phyloP scores from a whole-genome alignment of 2,113 vertebrate genomes.

The Gopherus flavomarginatus region DNA sequence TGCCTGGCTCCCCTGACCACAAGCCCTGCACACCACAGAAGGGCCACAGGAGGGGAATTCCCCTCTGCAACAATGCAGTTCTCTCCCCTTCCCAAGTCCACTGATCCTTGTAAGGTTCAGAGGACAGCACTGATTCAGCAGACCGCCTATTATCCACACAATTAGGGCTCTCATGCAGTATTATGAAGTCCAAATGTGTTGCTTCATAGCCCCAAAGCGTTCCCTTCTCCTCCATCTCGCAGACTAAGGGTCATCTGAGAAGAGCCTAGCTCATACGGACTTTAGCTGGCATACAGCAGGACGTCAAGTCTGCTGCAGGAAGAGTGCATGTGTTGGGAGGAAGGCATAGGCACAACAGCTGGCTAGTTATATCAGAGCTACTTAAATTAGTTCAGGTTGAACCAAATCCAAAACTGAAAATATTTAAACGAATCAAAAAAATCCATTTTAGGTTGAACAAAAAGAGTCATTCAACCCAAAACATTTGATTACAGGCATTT shows the following conservation, averaged over 20 bases:
- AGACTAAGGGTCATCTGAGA: not conserved
- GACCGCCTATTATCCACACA: not conserved
- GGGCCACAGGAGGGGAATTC: not conserved
- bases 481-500: not conserved
- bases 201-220: not conserved
- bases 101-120: not conserved
- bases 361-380: not conserved
- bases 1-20: not conserved
- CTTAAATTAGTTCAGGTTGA: not conserved
- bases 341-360: not conserved
- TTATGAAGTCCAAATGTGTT: not conserved
- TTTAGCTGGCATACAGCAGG: not conserved
- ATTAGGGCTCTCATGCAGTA: not conserved
- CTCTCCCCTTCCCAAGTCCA: not conserved
- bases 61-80: not conserved
- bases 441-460: not conserved
- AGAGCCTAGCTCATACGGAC: not conserved
- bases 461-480: not conserved
- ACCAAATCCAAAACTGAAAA: not conserved
- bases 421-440: fast-evolving
- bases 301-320: not conserved
- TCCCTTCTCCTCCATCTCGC: not conserved
- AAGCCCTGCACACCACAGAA: not conserved
- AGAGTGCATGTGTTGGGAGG: not conserved
- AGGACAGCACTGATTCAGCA: not conserved